Base-by-base conservation (phyloP, 2,797 vertebrate species). In the Microhierax caerulescens region DNA sequence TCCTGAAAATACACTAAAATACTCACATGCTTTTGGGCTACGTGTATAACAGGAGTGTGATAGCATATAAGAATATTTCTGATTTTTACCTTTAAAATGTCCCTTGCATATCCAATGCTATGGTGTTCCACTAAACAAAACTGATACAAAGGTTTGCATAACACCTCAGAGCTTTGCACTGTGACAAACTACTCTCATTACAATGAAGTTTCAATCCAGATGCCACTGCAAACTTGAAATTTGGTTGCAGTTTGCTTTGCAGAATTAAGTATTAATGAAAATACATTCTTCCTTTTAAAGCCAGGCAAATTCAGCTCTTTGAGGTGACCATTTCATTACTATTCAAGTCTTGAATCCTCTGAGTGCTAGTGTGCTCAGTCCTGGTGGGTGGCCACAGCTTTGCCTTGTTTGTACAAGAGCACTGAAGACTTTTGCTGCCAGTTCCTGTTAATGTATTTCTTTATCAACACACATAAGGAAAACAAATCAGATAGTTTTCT, bases 201-300 rank as follows among this genome's bases (percentile, higher is more conserved):
- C 57, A 43, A 11, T 3, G 37, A 0, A 24, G 16, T 27, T 43
- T 32, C 61, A 45, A 2, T 27, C 21, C 47, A 34, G 24, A 4
- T 13, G 48, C 53, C 2, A 1, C 2, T 8, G 24, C 0, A 2
- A 88, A 21, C 67, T 47, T n/a, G 34, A 25, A 36, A 57, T 41
- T 22, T 14, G 39, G 19, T 30, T 34, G 18, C 43, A 43, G 43
- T 43, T 43, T 43, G 17, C 43, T 43, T 43, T 78, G 67, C n/a
- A 75, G 45, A 39, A n/a, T 47, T 7, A 47, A 45, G 18, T 13
- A 8, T 0, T 19, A 19, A 4, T 37, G 21, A 64, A 72, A 30
- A 18, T 32, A 16, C 12, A 3, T 9, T 69, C 17, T 70, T n/a
- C 21, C 22, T 54, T 69, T 50, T 15, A 28, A 60, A 64, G 7